phyloP scores from a whole-genome alignment of 2,888 invertebrate genomes.

The Zeuzera pyrina region DNA sequence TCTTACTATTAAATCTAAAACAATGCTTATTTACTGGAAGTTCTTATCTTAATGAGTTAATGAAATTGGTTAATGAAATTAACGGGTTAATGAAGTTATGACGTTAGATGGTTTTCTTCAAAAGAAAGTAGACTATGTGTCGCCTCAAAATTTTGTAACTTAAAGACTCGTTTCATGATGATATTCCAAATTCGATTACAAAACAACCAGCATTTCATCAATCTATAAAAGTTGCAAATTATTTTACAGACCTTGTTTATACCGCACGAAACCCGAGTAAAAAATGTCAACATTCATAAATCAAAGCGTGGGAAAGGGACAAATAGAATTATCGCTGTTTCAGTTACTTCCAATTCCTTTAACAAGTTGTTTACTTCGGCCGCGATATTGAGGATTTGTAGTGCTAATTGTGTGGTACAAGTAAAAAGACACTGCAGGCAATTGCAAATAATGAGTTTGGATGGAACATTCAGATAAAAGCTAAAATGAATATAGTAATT shows the following conservation, averaged over 20 bases:
- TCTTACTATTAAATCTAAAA: too few relatives aligned
- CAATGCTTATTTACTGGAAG: too few relatives aligned
- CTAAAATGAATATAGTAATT: too few relatives aligned
- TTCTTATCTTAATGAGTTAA: too few relatives aligned
- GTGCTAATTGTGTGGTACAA: constrained; percentile 14
- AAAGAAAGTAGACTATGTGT: too few relatives aligned
- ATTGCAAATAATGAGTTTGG: too few relatives aligned
- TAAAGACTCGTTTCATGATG: too few relatives aligned
- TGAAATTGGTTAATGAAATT: too few relatives aligned
- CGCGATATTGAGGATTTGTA: constrained; percentile 19
- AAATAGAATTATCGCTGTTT: constrained; percentile 28
- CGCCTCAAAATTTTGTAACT: too few relatives aligned
- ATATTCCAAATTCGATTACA: background rate
- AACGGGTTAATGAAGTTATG: too few relatives aligned
- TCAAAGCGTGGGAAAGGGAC: constrained; percentile 26
- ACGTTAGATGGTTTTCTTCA: too few relatives aligned
- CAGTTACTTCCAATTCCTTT: constrained; percentile 32
- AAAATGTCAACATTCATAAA: constrained; percentile 38
- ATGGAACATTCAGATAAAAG: too few relatives aligned
- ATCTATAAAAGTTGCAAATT: constrained; percentile 18
- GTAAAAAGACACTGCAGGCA: background rate
- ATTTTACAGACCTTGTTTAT: constrained; percentile 23
- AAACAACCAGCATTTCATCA: constrained; percentile 12
- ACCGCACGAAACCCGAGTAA: constrained; percentile 26
- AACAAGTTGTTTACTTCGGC: constrained; percentile 36